Base-by-base conservation (phyloP, 2,113 vertebrate genomes). In the Ictidomys tridecemlineatus region DNA sequence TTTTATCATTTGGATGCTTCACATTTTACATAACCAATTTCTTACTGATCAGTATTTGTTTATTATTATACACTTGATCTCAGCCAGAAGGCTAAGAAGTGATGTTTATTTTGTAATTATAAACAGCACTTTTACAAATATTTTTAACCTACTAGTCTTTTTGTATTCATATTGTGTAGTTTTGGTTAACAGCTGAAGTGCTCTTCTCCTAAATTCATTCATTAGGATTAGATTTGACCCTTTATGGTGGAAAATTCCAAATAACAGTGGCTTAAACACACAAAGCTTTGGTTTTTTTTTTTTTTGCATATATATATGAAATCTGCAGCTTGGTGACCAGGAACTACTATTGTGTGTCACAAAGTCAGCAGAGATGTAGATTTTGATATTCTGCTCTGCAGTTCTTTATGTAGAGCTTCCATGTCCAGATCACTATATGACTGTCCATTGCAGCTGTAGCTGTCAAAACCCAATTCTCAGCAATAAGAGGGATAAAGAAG, bases 91-190 rank as follows among this genome's bases (percentile, higher is more conserved):
- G 20, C 56, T 58, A 8, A 58, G 56, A 58, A 58, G 20, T 20
- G 7, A 24, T 58, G 56, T 58, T 58, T 94, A 32, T 89, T 6
- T 39, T 74, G 11, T 37, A 53, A 14, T 80, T 82, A 37, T 48
- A 28, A 92, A 85, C 8, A 85, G 34, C n/a, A 45, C 8, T 80
- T 93, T 89, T 92, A n/a, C 20, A 72, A 83, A 72, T n/a, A 70
- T 79, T 83, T n/a, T 85, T 79, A 84, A 32, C 56, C 67, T 70
- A 69, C 70, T 83, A 45, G 70, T 65, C 32, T 79, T 56, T 73
- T 13, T 86, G 16, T 92, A 58, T 79, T 84, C 79, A 84, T 51
- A 51, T 51, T 24, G 34, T 53, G 67, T 32, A 78, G 6, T 8
- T 86, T 95, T 80, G 82, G 24, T 32, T 34, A 82, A 45, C 7